Evolutionary conservation across 2,113 vertebrate genomes (phyloP).

Genomic region (Heloderma charlesbogerti): DNA sequence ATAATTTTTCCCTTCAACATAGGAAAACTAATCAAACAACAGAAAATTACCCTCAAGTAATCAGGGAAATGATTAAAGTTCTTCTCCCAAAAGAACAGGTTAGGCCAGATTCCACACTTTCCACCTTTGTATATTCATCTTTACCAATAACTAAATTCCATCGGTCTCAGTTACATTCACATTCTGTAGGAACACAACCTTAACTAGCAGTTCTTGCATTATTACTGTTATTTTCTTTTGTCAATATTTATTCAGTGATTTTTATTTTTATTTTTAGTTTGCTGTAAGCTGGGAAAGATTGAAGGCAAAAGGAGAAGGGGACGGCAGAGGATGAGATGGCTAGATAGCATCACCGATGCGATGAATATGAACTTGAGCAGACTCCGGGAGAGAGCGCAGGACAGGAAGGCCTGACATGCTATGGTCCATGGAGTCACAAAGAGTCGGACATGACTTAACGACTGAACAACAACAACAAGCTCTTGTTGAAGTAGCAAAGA

Average conservation of each 20-base stretch:
- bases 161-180: background rate
- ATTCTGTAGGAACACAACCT: background rate
- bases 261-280: too few relatives aligned
- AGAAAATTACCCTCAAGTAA: background rate
- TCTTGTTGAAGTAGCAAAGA: too few relatives aligned
- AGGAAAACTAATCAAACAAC: background rate
- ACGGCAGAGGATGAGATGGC: too few relatives aligned
- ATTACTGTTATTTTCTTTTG: background rate
- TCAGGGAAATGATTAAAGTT: background rate
- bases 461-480: too few relatives aligned
- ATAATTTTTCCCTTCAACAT: background rate
- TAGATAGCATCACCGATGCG: too few relatives aligned
- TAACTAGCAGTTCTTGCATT: background rate
- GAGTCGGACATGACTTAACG: too few relatives aligned
- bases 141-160: background rate
- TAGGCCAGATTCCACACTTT: background rate
- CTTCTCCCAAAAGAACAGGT: background rate
- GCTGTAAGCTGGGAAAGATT: too few relatives aligned
- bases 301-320: too few relatives aligned
- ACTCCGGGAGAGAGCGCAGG: too few relatives aligned
- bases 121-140: background rate
- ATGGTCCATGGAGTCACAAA: too few relatives aligned
- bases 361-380: too few relatives aligned
- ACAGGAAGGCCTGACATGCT: too few relatives aligned
- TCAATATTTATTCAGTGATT: background rate